Evolutionary conservation across 2,113 vertebrate species (phyloP), one percentile per base, ranked within the genome.

Genomic region (Smithornis capensis): DNA sequence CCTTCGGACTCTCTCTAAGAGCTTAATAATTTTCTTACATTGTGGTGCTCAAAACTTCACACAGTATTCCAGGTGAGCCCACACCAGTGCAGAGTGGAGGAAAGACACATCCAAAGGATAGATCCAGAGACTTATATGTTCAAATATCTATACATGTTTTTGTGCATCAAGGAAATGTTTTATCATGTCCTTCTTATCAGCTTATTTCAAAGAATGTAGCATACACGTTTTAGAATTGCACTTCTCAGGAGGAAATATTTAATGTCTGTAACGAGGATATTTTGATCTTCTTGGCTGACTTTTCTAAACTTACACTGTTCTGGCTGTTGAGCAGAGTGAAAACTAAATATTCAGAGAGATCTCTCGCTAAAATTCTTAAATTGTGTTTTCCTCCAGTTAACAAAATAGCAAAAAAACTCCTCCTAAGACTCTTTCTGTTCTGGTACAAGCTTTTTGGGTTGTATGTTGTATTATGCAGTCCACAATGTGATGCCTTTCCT

Each of bases 361-460:
- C 12, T 52, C 55, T 59, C 21, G 4, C 31, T 56, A 71, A 77
- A 70, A 69, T 68, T 80, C 37, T 73, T 31, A 68, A 77, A 35
- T 10, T 7, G 3, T 29, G 17, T 29, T 85, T 67, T 67, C 18
- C 10, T 68, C 16, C 19, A 33, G 37, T 27, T 21, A 83, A 60
- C 17, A 40, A 55, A 91, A 45, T 2, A 55, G 29, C n/a, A 80
- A 40, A 87, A 74, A 14, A 59, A 12, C 2, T 42, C 35, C 23
- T 68, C 40, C 37, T 31, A 83, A 50, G 44, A 29, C 21, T 56
- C 5, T 3, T 44, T 16, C 53, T n/a, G 22, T 22, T 63, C 0
- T 55, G 31, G 23, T 27, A 75, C 0, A 0, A 71, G 57, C 1
- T 60, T 81, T 60, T 84, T 16, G 3, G 5, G 5, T 53, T 79